A percentile compares a stretch with the other conserved stretches of the same genome.
phyloP scores from a whole-genome alignment of 2,888 invertebrate genomes.

The Brachyptera putata region DNA sequence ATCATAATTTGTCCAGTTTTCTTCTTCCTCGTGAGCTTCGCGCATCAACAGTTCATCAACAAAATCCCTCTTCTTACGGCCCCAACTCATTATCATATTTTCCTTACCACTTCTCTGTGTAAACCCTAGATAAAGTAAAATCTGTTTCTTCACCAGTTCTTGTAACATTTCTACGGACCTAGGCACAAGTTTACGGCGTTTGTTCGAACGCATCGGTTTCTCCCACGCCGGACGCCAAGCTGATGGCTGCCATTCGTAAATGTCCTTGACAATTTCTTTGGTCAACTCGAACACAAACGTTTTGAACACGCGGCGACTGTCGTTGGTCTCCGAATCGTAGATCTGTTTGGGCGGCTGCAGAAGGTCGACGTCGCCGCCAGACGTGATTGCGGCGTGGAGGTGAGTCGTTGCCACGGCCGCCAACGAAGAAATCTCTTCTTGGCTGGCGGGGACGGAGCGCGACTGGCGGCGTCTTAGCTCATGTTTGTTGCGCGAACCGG shows the following conservation, averaged over 20 bases:
- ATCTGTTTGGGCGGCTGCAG: neutral
- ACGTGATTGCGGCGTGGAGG: constrained; percentile 46
- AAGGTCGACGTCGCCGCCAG: constrained; percentile 39
- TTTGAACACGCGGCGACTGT: constrained; percentile 41
- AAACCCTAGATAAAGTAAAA: constrained; percentile 52
- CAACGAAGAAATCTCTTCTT: constrained; percentile 48
- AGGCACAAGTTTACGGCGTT: constrained; percentile 26
- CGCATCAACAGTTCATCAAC: constrained; percentile 67
- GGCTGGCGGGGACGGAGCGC: constrained; percentile 45
- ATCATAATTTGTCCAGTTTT: constrained; percentile 69
- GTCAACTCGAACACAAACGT: constrained; percentile 54
- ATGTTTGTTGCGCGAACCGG: constrained; percentile 27
- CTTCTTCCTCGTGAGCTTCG: constrained; percentile 67
- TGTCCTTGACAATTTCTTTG: constrained; percentile 54
- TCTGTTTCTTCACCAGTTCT: constrained; percentile 50
- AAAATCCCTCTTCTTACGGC: constrained; percentile 60
- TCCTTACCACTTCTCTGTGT: constrained; percentile 51
- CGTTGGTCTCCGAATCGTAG: constrained; percentile 38
- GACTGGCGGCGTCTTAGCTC: constrained; percentile 41
- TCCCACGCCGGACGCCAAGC: constrained; percentile 49
- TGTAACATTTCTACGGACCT: constrained; percentile 46
- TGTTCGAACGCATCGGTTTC: constrained; percentile 40
- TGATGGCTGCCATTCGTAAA: constrained; percentile 45
- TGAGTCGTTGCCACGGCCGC: constrained; percentile 47
- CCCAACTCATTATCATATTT: constrained; percentile 56